Evolutionary conservation across 2,113 vertebrate genomes (phyloP), one percentile per base, ranked within the genome.

Genomic region (Mus spicilegus): DNA sequence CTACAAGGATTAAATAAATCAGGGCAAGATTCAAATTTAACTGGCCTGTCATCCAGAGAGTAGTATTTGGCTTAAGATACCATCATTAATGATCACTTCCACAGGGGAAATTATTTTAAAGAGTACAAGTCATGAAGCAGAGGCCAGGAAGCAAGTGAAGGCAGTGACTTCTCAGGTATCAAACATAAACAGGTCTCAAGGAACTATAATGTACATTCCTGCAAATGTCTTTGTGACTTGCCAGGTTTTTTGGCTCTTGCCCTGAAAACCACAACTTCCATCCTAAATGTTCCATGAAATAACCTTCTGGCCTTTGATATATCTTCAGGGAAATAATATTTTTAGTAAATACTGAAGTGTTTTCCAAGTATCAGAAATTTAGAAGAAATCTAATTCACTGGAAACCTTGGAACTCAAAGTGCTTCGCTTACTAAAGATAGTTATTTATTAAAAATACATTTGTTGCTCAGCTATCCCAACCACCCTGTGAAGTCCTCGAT

Each of bases 201-300:
- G n/a, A 90, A 49, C 49, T 73, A 70, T 93, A 86, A 81, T 82
- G 61, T 87, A 78, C 86, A 72, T 92, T 95, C 39, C 54, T 72
- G 61, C 51, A 89, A 96, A 75, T 26, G 19, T 16, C 0, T 95
- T 75, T 90, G 30, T 46, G 87, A 9, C 56, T 36, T 33, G 73
- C 46, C 49, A 75, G n/a, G 24, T 95, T 96, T 93, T 86, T 91
- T 61, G 56, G 58, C 61, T 67, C 28, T 86, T 93, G 58, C 61
- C 73, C 67, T 12, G 65, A 61, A 54, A n/a, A 30, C 14, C 63
- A 61, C 42, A 72, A 14, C 28, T 94, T 26, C 16, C 63, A 14
- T 94, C 58, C 88, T 30, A 46, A 90, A 89, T 75, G 61, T 65
- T 77, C 94, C 58, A 86, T 94, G 85, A 89, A 96, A 89, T 95